A percentile compares a stretch with the other conserved stretches of the same genome.
These are phyloP conservation scores for Phalacrocorax brasilianus DNA, from an alignment of 2,113 vertebrate genomes.

Conservation along the genomic window DNA sequence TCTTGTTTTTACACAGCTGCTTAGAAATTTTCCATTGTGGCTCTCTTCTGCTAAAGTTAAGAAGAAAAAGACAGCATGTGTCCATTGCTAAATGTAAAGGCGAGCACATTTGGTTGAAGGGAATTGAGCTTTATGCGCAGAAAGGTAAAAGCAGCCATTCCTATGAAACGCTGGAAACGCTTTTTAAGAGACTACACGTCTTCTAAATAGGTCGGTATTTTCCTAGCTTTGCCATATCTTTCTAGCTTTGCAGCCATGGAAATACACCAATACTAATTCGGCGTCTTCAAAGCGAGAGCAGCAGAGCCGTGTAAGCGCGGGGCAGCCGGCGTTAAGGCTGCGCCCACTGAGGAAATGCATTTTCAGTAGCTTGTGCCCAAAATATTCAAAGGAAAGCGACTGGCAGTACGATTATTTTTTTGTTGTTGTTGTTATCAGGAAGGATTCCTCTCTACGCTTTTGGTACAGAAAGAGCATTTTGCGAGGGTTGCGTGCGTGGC, in stretches of 20 bases:
- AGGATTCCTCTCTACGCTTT: neutral
- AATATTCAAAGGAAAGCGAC: neutral
- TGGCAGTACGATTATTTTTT: no score
- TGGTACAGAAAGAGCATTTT: neutral
- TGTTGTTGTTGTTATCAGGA: neutral
- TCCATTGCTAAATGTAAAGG: rapidly evolving
- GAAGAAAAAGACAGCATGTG: neutral
- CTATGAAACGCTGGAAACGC: neutral
- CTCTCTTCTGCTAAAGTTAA: neutral
- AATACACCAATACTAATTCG: rapidly evolving
- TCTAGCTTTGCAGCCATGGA: neutral
- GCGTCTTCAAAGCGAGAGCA: neutral
- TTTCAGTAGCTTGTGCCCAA: neutral
- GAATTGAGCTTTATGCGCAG: neutral
- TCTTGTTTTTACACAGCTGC: constrained; percentile 42
- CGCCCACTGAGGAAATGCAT: rapidly evolving
- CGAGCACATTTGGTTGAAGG: rapidly evolving
- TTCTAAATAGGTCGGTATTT: neutral
- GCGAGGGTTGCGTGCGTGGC: rapidly evolving
- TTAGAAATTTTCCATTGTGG: neutral
- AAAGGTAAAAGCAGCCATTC: neutral
- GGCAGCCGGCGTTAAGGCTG: neutral
- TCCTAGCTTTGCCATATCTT: neutral
- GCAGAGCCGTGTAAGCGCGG: rapidly evolving
- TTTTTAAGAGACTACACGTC: neutral